Evolutionary conservation across 2,888 invertebrate species (phyloP).

Genomic region (Scaptomyza cyrtandrae): DNA sequence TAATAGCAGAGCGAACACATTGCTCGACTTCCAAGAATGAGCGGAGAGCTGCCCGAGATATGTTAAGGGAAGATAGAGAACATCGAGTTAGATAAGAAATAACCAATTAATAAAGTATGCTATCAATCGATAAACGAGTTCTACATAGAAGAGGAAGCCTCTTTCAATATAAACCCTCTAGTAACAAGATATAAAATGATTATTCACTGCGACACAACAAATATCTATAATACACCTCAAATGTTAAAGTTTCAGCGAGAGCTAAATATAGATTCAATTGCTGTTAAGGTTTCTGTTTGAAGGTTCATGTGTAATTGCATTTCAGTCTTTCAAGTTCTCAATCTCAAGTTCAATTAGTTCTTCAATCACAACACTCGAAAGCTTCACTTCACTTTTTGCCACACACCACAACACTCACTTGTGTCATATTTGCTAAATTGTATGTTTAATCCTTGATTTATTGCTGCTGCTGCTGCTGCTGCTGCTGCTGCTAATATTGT

Average conservation of each 20-base stretch:
- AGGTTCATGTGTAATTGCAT: neutral
- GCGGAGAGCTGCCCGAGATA: conserved; percentile 33
- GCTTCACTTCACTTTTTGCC: no score
- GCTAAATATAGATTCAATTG: neutral
- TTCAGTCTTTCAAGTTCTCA: neutral
- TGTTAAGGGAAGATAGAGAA: neutral
- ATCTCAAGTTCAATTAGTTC: neutral
- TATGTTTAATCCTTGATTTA: conserved; percentile 45
- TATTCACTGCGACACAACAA: no score
- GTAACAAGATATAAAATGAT: no score
- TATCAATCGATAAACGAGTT: no score
- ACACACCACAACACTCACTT: conserved; percentile 64
- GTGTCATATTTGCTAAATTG: conserved; percentile 39
- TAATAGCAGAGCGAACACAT: conserved; percentile 47
- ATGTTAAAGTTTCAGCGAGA: no score
- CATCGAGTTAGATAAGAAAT: neutral
- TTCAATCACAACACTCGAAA: conserved; percentile 5
- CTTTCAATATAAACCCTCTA: no score
- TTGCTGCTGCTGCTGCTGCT: neutral
- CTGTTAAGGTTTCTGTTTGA: neutral
- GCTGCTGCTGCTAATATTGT: conserved; percentile 1
- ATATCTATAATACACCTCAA: no score
- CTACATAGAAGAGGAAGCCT: no score
- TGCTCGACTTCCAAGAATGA: conserved; percentile 24
- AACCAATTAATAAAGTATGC: no score